These are phyloP conservation scores for Oligia latruncula DNA, from an alignment of 2,888 invertebrate species.

Conservation along the genomic window DNA sequence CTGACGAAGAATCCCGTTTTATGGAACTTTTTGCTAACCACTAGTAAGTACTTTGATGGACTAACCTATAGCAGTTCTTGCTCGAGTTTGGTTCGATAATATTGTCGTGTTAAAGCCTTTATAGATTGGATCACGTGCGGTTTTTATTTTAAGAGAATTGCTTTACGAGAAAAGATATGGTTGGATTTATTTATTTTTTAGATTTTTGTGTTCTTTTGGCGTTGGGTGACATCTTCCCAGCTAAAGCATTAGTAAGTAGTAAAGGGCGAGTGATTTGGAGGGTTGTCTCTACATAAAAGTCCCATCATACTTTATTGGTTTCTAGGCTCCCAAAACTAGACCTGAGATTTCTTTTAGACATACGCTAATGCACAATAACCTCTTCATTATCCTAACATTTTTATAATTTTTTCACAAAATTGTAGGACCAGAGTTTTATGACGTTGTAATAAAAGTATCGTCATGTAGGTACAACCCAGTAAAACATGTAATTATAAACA, in stretches of 20 bases:
- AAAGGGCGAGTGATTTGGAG: too few relatives aligned
- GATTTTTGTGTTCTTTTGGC: too few relatives aligned
- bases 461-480: too few relatives aligned
- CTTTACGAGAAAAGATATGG: not conserved
- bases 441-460: too few relatives aligned
- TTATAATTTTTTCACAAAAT: not conserved
- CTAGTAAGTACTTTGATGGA: slow-evolving; percentile 42
- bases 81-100: slow-evolving; percentile 31
- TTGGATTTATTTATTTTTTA: not conserved
- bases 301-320: not conserved
- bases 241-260: too few relatives aligned
- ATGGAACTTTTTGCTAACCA: slow-evolving; percentile 61
- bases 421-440: not conserved
- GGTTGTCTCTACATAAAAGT: not conserved
- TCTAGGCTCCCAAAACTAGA: not conserved
- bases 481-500: slow-evolving; percentile 1
- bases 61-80: slow-evolving; percentile 35
- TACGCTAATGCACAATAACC: not conserved
- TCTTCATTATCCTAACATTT: not conserved
- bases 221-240: too few relatives aligned
- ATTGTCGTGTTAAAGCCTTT: slow-evolving; percentile 33
- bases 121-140: slow-evolving; percentile 54
- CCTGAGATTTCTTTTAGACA: not conserved
- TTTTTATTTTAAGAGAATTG: slow-evolving; percentile 15
- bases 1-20: slow-evolving; percentile 62